A percentile compares a stretch with the other conserved stretches of the same genome.
Conservation (phyloP, 1,140 invertebrate species). For the Goniozus legneri region DNA sequence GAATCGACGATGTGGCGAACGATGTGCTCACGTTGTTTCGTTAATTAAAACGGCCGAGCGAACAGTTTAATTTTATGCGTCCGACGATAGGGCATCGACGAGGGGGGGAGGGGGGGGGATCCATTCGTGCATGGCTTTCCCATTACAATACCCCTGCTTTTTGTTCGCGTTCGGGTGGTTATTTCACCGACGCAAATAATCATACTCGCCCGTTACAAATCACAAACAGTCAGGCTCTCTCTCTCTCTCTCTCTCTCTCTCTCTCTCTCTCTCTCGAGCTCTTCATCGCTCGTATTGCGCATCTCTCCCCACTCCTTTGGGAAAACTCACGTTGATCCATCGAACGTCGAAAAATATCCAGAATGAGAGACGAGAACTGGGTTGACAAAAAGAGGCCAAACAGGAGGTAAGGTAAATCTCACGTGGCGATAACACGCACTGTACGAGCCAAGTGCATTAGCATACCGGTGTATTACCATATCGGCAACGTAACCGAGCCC, state of each 20-base stretch:
- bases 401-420: no score
- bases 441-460: no score
- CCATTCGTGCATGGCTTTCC: slow-evolving; percentile 49
- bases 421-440: no score
- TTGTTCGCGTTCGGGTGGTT: slow-evolving; percentile 29
- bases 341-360: no score
- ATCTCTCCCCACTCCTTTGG: not conserved
- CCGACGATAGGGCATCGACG: slow-evolving; percentile 39
- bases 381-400: no score
- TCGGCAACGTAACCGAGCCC: no score
- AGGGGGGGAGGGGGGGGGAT: no score
- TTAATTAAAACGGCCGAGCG: slow-evolving; percentile 50
- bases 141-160: slow-evolving; percentile 41
- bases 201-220: slow-evolving; percentile 24
- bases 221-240: no score
- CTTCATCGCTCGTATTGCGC: not conserved
- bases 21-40: slow-evolving; percentile 46
- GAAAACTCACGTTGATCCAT: no score
- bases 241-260: not conserved
- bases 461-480: no score
- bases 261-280: not conserved
- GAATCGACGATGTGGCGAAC: slow-evolving; percentile 32
- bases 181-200: slow-evolving; percentile 34
- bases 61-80: slow-evolving; percentile 54
- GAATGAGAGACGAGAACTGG: no score